phyloP scores from a whole-genome alignment of 2,113 vertebrate genomes.

The Mixornis gularis region DNA sequence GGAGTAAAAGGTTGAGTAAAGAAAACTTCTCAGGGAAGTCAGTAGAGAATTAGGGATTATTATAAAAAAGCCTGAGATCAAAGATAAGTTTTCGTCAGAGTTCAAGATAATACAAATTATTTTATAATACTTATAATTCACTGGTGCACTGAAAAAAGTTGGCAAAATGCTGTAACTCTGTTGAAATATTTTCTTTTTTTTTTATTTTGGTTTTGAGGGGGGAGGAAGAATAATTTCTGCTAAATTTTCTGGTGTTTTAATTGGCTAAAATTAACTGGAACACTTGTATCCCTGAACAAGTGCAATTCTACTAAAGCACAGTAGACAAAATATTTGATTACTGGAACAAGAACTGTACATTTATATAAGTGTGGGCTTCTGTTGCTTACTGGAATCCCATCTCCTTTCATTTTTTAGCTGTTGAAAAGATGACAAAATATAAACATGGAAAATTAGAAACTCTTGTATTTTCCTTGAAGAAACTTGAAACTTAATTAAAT shows the following conservation, averaged over 20 bases:
- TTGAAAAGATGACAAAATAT: neutral
- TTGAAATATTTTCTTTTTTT: neutral
- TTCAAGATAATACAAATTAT: neutral
- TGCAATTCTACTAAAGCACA: neutral
- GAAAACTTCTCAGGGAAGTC: slow-evolving; percentile 60
- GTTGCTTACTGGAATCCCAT: neutral
- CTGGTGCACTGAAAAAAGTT: neutral
- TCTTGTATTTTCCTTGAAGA: neutral
- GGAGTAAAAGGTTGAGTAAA: slow-evolving; percentile 60
- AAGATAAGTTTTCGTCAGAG: slow-evolving; percentile 16
- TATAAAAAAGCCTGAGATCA: slow-evolving; percentile 59
- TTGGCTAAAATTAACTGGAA: neutral
- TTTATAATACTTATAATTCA: neutral
- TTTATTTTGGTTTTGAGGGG: neutral
- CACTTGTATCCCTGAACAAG: neutral
- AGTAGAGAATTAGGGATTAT: slow-evolving; percentile 46
- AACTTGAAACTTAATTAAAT: neutral
- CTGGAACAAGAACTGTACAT: neutral
- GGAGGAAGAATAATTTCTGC: neutral
- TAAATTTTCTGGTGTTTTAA: neutral
- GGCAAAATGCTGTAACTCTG: neutral
- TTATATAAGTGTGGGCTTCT: neutral
- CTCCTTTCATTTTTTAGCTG: neutral
- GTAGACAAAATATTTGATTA: neutral
- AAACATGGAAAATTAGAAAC: neutral